These are phyloP conservation scores for Ormyrus nitidulus DNA, from an alignment of 2,888 invertebrate species.

Conservation along the genomic window DNA sequence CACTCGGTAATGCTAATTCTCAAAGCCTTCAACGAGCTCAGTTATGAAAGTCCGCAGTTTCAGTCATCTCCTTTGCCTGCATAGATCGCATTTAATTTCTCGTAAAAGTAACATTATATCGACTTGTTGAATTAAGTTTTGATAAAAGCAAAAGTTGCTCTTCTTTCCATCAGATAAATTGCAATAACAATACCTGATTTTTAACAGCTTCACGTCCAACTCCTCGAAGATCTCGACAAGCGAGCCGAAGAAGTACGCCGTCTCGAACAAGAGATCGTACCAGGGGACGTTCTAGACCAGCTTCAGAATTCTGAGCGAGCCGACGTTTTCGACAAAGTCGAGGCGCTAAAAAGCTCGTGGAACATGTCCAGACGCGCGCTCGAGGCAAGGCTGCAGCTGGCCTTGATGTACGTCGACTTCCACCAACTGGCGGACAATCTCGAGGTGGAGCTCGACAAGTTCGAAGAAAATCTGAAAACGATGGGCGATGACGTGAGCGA, in stretches of 20 bases:
- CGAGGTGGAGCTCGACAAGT: constrained; percentile 80
- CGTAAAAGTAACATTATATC: too few relatives aligned
- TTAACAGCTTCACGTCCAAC: constrained; percentile 81
- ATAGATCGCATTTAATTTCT: too few relatives aligned
- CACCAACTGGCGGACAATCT: constrained; percentile 83
- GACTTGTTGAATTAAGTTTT: too few relatives aligned
- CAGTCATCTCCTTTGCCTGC: too few relatives aligned
- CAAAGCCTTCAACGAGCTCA: too few relatives aligned
- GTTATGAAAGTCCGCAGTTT: too few relatives aligned
- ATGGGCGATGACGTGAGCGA: constrained; percentile 77
- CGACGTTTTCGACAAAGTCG: constrained; percentile 81
- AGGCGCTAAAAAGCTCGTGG: constrained; percentile 81
- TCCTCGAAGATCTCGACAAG: constrained; percentile 84
- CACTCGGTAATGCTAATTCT: too few relatives aligned
- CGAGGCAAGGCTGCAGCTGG: constrained; percentile 81
- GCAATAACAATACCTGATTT: not conserved
- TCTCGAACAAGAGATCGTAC: constrained; percentile 75
- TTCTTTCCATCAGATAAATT: too few relatives aligned
- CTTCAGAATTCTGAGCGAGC: constrained; percentile 81
- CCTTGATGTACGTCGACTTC: constrained; percentile 83
- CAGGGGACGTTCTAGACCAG: constrained; percentile 78
- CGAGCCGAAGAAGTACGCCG: constrained; percentile 80
- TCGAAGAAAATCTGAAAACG: constrained; percentile 80
- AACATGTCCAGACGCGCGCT: constrained; percentile 79
- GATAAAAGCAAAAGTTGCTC: too few relatives aligned